Evolutionary conservation across 2,888 invertebrate species (phyloP).

Genomic region (Pammene aurita): DNA sequence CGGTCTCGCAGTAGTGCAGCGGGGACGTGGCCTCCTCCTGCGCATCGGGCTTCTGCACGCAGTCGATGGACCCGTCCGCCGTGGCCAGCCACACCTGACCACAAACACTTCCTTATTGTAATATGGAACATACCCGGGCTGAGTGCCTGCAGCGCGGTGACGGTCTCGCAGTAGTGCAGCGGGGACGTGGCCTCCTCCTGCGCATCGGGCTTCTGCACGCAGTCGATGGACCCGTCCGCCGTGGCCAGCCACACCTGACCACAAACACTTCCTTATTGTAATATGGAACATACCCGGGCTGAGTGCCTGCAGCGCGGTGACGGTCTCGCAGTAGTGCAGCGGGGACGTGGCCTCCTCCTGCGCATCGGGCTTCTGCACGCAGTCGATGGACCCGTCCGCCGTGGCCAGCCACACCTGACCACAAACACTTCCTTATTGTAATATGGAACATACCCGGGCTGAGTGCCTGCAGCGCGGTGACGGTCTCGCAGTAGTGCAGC

Average conservation of each 20-base stretch:
- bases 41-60: constrained; percentile 91
- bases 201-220: constrained; percentile 91
- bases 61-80: constrained; percentile 97
- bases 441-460: constrained; percentile 69
- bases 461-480: constrained; percentile 89
- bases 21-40: constrained; percentile 92
- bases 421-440: background rate
- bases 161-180: constrained; percentile 92
- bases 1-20: constrained; percentile 92
- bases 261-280: background rate
- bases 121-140: constrained; percentile 69
- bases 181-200: constrained; percentile 92
- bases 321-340: constrained; percentile 92
- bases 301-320: constrained; percentile 89
- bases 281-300: constrained; percentile 69
- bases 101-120: background rate
- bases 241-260: constrained; percentile 88
- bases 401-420: constrained; percentile 88
- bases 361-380: constrained; percentile 91
- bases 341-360: constrained; percentile 92
- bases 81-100: constrained; percentile 88
- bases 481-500: constrained; percentile 92
- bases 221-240: constrained; percentile 97
- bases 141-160: constrained; percentile 89
- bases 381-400: constrained; percentile 97